Conservation (phyloP, 2,797 vertebrate genomes). For the Macropodus opercularis region DNA sequence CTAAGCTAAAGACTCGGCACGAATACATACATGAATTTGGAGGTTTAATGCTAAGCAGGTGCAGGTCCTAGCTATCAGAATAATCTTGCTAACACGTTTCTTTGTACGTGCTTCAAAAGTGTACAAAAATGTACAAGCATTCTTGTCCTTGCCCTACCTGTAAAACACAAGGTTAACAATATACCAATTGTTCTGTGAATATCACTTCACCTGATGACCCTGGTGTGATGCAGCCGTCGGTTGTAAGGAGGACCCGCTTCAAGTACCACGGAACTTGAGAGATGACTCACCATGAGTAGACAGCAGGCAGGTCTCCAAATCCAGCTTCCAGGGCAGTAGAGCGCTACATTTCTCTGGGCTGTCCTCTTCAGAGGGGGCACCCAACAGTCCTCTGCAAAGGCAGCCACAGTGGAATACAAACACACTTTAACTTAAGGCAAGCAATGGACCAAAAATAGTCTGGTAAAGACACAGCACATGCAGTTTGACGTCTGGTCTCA, state of each 20-base stretch:
- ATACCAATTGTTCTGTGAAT: conserved; percentile 1
- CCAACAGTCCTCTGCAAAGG: conserved; percentile 57
- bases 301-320: conserved; percentile 67
- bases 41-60: neutral
- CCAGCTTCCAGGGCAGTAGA: conserved; percentile 58
- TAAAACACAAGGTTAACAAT: conserved; percentile 11
- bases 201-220: neutral
- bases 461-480: conserved; percentile 26
- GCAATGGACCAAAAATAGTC: conserved; percentile 22
- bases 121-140: neutral
- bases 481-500: conserved; percentile 30
- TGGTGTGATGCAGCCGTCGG: neutral
- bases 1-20: no score
- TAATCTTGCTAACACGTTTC: neutral
- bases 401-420: conserved; percentile 39
- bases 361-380: conserved; percentile 50
- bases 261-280: conserved; percentile 37
- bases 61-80: no score
- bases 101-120: neutral
- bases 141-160: neutral
- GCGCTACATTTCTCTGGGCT: conserved; percentile 66
- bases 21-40: no score
- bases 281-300: conserved; percentile 74
- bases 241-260: conserved; percentile 28
- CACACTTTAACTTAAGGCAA: conserved; percentile 26